Evolutionary conservation across 2,797 vertebrate species (phyloP).

Genomic region (Oreortyx pictus): DNA sequence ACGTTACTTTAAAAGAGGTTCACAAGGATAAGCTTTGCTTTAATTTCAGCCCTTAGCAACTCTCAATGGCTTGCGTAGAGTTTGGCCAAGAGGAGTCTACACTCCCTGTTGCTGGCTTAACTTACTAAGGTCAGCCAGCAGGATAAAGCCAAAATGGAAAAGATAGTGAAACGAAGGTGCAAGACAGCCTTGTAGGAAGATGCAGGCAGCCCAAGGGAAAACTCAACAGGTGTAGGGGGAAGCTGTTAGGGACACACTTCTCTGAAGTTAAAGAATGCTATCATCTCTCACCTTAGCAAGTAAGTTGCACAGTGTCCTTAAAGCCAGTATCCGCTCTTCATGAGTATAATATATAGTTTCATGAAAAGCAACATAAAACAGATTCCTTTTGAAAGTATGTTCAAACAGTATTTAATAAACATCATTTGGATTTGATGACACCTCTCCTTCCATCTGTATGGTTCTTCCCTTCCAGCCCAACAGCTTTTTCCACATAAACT

Average conservation of each 20-base stretch:
- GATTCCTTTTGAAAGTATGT: neutral
- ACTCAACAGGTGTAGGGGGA: accelerated
- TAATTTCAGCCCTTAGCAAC: neutral
- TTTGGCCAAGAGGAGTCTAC: neutral
- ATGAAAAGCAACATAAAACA: neutral
- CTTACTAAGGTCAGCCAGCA: neutral
- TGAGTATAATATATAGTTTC: neutral
- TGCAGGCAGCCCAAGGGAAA: neutral
- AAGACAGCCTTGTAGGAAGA: neutral
- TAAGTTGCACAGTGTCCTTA: neutral
- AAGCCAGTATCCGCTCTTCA: neutral
- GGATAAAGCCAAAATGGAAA: neutral
- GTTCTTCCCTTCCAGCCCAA: accelerated
- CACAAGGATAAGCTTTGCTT: neutral
- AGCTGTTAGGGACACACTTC: neutral
- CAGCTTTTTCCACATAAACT: neutral
- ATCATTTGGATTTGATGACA: neutral
- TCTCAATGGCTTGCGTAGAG: accelerated
- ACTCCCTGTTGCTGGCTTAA: neutral
- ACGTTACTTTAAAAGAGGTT: neutral
- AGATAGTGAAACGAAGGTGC: neutral
- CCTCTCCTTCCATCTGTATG: neutral
- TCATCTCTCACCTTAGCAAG: neutral
- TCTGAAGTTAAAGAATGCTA: neutral
- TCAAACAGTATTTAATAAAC: neutral